Conservation (phyloP, 2,797 vertebrate genomes). For the Avahi laniger region DNA sequence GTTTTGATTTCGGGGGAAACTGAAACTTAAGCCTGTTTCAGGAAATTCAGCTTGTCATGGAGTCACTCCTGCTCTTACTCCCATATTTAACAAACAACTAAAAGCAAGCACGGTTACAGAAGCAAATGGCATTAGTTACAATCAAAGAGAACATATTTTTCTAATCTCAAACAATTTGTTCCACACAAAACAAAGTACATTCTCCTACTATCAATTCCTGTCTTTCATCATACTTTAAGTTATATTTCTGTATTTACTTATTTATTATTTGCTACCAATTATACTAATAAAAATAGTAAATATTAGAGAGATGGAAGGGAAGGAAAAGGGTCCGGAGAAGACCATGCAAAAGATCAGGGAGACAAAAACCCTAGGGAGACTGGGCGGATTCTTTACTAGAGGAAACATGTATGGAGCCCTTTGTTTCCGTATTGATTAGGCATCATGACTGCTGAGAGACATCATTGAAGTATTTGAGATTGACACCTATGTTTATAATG, state of each 20-base stretch:
- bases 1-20: no score
- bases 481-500: background rate
- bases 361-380: background rate
- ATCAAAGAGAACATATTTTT: no score
- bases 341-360: background rate
- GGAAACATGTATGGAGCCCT: background rate
- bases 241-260: background rate
- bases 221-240: no score
- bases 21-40: no score
- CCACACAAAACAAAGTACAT: no score
- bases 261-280: background rate
- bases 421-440: background rate
- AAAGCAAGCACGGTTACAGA: no score
- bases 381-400: background rate
- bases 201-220: no score
- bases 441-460: background rate
- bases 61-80: no score
- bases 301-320: background rate
- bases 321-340: background rate
- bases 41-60: no score
- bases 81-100: no score
- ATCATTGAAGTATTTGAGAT: background rate
- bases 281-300: background rate
- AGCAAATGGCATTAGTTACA: no score
- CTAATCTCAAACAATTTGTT: no score